Percentiles rank a stretch among this genome's conserved stretches.
phyloP scores from a whole-genome alignment of 2,113 vertebrate genomes.

The Platysternon megacephalum region DNA sequence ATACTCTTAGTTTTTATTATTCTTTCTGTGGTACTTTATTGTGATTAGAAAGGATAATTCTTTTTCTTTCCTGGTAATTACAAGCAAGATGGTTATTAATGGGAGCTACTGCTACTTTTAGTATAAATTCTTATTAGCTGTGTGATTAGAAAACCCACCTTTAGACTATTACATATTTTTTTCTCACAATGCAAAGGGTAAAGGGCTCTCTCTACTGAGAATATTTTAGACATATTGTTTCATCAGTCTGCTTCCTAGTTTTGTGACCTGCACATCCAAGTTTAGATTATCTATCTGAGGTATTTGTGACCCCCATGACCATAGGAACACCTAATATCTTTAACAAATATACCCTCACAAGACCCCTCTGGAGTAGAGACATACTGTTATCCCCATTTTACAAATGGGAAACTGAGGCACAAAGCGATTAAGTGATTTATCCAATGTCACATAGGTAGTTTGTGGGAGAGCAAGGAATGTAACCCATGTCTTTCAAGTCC shows the following conservation, averaged over 20 bases:
- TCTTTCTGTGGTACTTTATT: conserved; percentile 31
- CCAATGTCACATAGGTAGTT: background rate
- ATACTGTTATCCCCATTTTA: background rate
- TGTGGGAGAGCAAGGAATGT: conserved; percentile 1
- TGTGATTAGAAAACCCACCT: conserved; percentile 16
- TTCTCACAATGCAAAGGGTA: background rate
- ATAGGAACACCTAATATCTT: background rate
- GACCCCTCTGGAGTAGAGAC: background rate
- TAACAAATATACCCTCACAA: background rate
- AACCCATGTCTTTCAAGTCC: background rate
- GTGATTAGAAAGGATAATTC: conserved; percentile 10
- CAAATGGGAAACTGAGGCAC: background rate
- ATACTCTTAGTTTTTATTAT: conserved; percentile 36
- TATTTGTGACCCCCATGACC: background rate
- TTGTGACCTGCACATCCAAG: background rate
- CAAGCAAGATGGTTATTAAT: conserved; percentile 28
- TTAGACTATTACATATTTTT: conserved; percentile 14
- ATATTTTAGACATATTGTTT: background rate
- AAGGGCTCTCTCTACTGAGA: background rate
- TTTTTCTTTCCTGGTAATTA: conserved; percentile 56
- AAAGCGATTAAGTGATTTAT: conserved; percentile 36
- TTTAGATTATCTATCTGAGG: background rate
- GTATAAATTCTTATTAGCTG: conserved; percentile 4
- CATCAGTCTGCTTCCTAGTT: background rate
- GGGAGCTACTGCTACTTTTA: conserved; percentile 46